Evolutionary conservation across 2,797 vertebrate species (phyloP), one percentile per base, ranked within the genome.

Genomic region (Sebastolobus alascanus): DNA sequence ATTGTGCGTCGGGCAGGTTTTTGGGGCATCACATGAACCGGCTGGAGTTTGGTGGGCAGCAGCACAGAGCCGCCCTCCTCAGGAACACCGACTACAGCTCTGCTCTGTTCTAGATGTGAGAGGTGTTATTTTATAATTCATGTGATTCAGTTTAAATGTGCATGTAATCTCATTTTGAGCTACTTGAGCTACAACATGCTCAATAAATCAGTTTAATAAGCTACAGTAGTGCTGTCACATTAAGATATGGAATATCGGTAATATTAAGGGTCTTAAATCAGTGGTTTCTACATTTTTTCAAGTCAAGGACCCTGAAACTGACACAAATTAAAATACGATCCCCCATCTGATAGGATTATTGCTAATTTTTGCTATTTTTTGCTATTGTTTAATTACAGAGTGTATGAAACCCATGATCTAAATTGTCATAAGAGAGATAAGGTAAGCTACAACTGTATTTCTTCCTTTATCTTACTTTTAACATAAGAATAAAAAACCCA

Each of bases 21-120:
- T 89, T 54, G 61, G 79, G 56, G 79, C 58, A 78, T 90, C 89
- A 87, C 89, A 89, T 89, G 89, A 84, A 82, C 78, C 55, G 82
- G 79, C 68, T 84, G 74, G 68, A 76, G 68, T 67, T 67, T 70
- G 70, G 35, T 46, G 58, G 78, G 60, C 72, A 79, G 55, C 60
- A 69, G 60, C 60, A 60, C 67, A 71, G 75, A 78, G 79, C 52
- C 2, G 35, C 66, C 84, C 82, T 69, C 68, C 68, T 43, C 79
- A 85, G 74, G 71, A 82, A n/a, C 77, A 65, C 67, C 20, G 58
- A 29, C 40, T 2, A 0, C 18, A 73, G 66, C 2, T 61, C 78
- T 61, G 54, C 3, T n/a, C 6, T 29, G 33, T 13, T 29, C 4
- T 40, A 0, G 22, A 22, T 54, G 38, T 65, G 38, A 14, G 16